Conservation (phyloP, 1,140 invertebrate species). For the Aphaenogaster floridana region DNA sequence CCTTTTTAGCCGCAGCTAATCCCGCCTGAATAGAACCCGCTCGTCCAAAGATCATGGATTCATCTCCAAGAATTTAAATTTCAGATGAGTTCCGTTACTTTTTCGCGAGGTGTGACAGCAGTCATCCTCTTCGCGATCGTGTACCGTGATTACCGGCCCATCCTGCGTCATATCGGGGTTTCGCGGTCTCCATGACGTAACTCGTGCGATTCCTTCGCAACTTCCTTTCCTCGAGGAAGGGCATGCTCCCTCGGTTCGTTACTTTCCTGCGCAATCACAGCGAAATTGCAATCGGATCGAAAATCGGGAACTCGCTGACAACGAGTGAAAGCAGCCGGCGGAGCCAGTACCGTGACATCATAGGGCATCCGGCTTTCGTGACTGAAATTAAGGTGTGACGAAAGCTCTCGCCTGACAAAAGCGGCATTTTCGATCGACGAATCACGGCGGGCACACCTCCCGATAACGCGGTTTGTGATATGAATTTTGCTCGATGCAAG, state of each 20-base stretch:
- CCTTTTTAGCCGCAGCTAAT: background rate
- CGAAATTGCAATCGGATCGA: constrained; percentile 35
- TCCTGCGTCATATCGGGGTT: background rate
- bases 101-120: background rate
- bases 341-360: constrained; percentile 71
- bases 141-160: background rate
- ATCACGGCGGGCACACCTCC: no score
- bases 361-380: constrained; percentile 74
- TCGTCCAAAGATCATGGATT: constrained; percentile 6
- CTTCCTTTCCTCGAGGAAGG: background rate
- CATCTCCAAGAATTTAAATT: background rate
- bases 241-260: background rate
- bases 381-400: constrained; percentile 70
- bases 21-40: background rate
- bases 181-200: background rate
- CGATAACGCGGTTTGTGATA: background rate
- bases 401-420: constrained; percentile 54
- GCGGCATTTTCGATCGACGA: constrained; percentile 42
- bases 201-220: background rate
- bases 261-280: background rate
- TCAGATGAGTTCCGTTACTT: background rate
- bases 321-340: constrained; percentile 71
- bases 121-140: background rate
- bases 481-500: background rate
- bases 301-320: constrained; percentile 18